Evolutionary conservation across 2,888 invertebrate genomes (phyloP).

Genomic region (Pilophorus perplexus): DNA sequence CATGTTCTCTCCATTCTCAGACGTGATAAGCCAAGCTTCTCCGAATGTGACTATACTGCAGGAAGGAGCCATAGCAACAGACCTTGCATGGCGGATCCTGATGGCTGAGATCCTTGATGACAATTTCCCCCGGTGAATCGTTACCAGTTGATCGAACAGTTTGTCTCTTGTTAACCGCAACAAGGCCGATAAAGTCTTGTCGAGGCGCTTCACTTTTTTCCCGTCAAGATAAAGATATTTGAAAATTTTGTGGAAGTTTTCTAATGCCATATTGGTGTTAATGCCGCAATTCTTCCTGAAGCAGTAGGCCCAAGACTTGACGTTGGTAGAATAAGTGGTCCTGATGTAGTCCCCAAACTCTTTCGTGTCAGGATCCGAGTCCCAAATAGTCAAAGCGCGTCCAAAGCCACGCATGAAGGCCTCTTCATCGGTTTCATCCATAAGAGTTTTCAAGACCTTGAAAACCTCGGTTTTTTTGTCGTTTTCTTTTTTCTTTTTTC

Average conservation of each 20-base stretch:
- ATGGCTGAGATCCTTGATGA: conserved; percentile 13
- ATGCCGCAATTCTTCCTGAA: conserved; percentile 46
- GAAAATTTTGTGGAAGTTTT: conserved; percentile 48
- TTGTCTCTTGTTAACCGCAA: conserved; percentile 48
- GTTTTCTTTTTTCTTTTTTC: conserved; percentile 27
- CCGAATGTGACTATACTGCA: background rate
- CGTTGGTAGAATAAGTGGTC: conserved; percentile 34
- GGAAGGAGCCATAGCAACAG: background rate
- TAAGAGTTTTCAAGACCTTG: conserved; percentile 43
- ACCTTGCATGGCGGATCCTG: background rate
- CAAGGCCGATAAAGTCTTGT: conserved; percentile 46
- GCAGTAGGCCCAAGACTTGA: conserved; percentile 45
- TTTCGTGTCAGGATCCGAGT: background rate
- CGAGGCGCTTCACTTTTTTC: conserved; percentile 47
- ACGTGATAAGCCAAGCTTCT: conserved; percentile 11
- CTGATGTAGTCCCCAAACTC: conserved; percentile 2
- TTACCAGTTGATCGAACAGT: conserved; percentile 47
- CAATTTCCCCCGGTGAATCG: conserved; percentile 49
- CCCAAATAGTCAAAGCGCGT: background rate
- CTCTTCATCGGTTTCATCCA: conserved; percentile 22
- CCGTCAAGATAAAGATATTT: conserved; percentile 48
- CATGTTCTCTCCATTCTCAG: background rate
- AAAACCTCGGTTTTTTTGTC: conserved; percentile 22
- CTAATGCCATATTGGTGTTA: conserved; percentile 49
- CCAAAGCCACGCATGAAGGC: background rate